Conservation (phyloP, 2,888 invertebrate genomes). For the Netelia melanura region DNA sequence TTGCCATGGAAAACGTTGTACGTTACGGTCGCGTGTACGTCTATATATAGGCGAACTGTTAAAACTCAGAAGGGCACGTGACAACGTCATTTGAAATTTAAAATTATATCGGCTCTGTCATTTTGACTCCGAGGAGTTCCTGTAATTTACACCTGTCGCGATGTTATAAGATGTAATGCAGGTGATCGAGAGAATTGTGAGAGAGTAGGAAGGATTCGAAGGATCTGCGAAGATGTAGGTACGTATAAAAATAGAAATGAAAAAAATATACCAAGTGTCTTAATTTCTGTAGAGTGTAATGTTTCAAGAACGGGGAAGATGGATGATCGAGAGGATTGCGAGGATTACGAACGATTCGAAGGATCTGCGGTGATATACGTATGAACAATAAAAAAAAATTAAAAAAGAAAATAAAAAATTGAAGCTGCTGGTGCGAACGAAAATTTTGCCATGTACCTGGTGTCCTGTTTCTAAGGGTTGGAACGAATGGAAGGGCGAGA, state of each 20-base stretch:
- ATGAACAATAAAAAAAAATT: neutral
- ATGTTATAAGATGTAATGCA: neutral
- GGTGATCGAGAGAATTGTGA: neutral
- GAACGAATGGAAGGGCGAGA: neutral
- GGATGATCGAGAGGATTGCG: neutral
- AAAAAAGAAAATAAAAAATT: neutral
- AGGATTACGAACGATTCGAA: slow-evolving; percentile 12
- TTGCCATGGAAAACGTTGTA: slow-evolving; percentile 73
- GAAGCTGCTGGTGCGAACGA: neutral
- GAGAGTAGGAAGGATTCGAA: slow-evolving; percentile 5
- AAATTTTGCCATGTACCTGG: too few species aligned
- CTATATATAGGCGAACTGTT: neutral
- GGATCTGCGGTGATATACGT: slow-evolving; percentile 26
- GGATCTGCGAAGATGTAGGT: slow-evolving; percentile 25
- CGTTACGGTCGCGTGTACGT: slow-evolving; percentile 19
- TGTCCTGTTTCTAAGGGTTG: too few species aligned
- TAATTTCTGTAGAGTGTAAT: neutral
- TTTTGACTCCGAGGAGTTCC: neutral
- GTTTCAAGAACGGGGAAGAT: neutral
- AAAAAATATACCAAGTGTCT: neutral
- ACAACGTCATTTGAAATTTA: neutral
- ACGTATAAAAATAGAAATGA: neutral
- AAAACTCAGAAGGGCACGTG: neutral
- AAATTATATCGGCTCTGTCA: neutral
- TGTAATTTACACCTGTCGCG: neutral